phyloP scores from a whole-genome alignment of 1,140 invertebrate genomes.

The Mercenaria mercenaria region DNA sequence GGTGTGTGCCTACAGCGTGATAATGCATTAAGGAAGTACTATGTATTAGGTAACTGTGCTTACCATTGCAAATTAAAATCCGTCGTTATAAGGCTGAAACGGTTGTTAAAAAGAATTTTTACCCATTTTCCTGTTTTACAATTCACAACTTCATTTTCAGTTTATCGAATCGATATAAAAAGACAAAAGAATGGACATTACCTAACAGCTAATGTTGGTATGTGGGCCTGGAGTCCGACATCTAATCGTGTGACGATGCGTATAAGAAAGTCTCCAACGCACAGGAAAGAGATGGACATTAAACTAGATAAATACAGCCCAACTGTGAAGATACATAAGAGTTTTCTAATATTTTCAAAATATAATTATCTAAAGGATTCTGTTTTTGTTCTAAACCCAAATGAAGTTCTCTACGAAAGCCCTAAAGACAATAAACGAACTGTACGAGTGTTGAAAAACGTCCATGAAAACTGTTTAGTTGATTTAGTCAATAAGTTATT shows the following conservation, averaged over 20 bases:
- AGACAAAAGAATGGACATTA: no score
- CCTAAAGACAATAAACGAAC: not conserved
- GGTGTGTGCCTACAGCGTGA: no score
- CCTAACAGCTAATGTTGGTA: no score
- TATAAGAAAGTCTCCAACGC: not conserved
- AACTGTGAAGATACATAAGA: not conserved
- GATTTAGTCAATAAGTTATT: no score
- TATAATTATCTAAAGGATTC: not conserved
- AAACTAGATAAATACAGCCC: not conserved
- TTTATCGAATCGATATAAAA: not conserved
- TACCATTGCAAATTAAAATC: no score
- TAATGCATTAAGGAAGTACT: no score
- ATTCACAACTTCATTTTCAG: no score
- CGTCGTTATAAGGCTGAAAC: no score
- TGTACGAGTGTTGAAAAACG: not conserved
- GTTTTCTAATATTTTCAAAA: not conserved
- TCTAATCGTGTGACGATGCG: not conserved
- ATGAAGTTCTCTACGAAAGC: not conserved
- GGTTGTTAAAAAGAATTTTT: no score
- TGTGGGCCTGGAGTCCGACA: not conserved
- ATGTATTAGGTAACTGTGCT: no score
- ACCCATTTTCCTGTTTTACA: no score
- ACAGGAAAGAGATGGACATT: not conserved
- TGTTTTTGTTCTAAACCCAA: not conserved
- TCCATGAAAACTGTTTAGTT: not conserved